Conservation (phyloP, 2,797 vertebrate species). For the Tokudaia tokunoshimensis region DNA sequence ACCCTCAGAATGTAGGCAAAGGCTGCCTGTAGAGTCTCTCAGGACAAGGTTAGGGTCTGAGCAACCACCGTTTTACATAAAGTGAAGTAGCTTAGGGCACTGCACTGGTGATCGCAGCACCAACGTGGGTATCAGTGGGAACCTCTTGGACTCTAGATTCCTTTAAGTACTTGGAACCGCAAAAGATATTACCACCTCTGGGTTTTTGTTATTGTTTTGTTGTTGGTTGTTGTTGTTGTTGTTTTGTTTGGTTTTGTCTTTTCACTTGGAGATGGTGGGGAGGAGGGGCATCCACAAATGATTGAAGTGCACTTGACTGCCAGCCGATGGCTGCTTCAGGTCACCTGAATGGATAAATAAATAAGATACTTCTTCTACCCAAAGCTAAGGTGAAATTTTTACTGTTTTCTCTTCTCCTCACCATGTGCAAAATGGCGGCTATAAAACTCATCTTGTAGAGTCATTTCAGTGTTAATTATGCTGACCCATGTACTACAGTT, state of each 20-base stretch:
- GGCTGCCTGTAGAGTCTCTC: neutral
- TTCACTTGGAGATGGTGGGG: neutral
- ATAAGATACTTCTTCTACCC: neutral
- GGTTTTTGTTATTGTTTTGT: neutral
- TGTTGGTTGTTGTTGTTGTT: neutral
- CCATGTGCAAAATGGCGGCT: slow-evolving; percentile 8
- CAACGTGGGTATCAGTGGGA: neutral
- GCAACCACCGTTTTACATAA: neutral
- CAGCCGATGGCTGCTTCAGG: neutral
- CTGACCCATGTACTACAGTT: neutral
- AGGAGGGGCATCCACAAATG: slow-evolving; percentile 16
- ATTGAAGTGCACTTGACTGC: slow-evolving; percentile 58
- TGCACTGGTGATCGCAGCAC: neutral
- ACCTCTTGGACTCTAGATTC: neutral
- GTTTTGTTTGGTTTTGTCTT: neutral
- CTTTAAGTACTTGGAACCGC: neutral
- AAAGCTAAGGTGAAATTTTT: neutral
- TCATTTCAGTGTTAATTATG: slow-evolving; percentile 34
- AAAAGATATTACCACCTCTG: neutral
- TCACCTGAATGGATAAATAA: neutral
- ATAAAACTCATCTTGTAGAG: neutral
- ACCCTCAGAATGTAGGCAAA: neutral
- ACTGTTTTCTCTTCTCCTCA: neutral
- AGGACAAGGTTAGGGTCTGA: neutral
- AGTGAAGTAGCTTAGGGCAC: no score